Evolutionary conservation across 2,888 invertebrate species (phyloP).

Genomic region (Podotricha telesiphe): DNA sequence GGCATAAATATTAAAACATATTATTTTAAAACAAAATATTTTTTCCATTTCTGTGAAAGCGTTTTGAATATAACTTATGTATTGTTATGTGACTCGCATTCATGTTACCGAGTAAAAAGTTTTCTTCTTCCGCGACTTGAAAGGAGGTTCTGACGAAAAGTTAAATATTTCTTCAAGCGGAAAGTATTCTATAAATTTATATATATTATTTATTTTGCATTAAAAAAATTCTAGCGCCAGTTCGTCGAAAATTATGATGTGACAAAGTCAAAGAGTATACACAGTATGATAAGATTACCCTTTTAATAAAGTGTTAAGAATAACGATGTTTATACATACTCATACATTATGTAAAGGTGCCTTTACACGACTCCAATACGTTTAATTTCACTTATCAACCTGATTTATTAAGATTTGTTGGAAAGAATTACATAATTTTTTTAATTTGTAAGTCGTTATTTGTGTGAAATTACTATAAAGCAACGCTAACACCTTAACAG

Average conservation of each 20-base stretch:
- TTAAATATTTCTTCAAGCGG: conserved; percentile 10
- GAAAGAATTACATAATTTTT: too few species aligned
- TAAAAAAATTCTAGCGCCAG: conserved; percentile 15
- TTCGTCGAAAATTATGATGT: conserved; percentile 5
- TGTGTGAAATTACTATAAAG: too few species aligned
- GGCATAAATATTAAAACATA: conserved; percentile 1
- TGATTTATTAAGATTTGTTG: not conserved
- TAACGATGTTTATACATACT: not conserved
- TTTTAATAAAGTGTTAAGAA: conserved; percentile 16
- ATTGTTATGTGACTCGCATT: conserved; percentile 13
- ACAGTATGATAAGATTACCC: conserved; percentile 1
- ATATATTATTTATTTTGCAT: conserved; percentile 19
- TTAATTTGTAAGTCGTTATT: too few species aligned
- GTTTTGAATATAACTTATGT: conserved; percentile 15
- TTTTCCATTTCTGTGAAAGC: not conserved
- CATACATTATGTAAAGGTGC: not conserved
- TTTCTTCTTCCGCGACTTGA: conserved; percentile 10
- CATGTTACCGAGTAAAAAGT: conserved; percentile 14
- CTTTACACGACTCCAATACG: not conserved
- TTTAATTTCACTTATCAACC: not conserved
- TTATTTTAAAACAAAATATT: not conserved
- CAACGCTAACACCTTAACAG: too few species aligned
- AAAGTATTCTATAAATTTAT: conserved; percentile 21
- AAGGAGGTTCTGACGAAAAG: conserved; percentile 12
- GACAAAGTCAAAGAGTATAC: conserved; percentile 17